phyloP scores from a whole-genome alignment of 2,113 vertebrate genomes.

The Donacobius atricapilla region DNA sequence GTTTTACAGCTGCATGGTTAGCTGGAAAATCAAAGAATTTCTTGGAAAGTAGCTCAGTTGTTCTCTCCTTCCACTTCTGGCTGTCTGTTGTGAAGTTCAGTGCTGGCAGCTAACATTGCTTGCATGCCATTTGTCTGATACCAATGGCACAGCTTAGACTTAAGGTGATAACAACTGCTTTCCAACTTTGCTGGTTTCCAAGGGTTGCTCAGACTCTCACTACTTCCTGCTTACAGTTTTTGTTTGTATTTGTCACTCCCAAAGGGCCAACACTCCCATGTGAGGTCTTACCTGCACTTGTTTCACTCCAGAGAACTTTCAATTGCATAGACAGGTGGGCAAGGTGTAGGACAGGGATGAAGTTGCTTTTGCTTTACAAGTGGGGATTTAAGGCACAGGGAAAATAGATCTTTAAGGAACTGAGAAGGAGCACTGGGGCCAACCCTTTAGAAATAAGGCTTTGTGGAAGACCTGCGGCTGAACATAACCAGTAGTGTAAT shows the following conservation, averaged over 20 bases:
- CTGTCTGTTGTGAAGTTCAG: neutral
- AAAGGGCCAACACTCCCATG: neutral
- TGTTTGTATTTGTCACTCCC: neutral
- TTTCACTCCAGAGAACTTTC: neutral
- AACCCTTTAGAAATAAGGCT: neutral
- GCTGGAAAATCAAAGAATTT: slow-evolving; percentile 17
- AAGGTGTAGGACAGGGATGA: neutral
- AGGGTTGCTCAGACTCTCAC: neutral
- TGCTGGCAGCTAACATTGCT: neutral
- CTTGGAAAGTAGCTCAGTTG: neutral
- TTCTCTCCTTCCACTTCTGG: neutral
- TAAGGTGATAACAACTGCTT: neutral
- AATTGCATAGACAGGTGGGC: neutral
- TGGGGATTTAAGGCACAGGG: neutral
- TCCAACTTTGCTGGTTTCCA: neutral
- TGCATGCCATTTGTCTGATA: slow-evolving; percentile 5
- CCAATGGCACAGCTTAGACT: neutral
- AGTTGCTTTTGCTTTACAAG: neutral
- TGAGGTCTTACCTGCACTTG: neutral
- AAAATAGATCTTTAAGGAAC: neutral
- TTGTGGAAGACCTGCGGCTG: neutral
- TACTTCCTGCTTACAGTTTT: neutral
- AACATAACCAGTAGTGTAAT: neutral
- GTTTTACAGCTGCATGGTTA: neutral
- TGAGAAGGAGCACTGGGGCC: neutral